Evolutionary conservation across 2,113 vertebrate genomes (phyloP).

Genomic region (Notothenia rossii): DNA sequence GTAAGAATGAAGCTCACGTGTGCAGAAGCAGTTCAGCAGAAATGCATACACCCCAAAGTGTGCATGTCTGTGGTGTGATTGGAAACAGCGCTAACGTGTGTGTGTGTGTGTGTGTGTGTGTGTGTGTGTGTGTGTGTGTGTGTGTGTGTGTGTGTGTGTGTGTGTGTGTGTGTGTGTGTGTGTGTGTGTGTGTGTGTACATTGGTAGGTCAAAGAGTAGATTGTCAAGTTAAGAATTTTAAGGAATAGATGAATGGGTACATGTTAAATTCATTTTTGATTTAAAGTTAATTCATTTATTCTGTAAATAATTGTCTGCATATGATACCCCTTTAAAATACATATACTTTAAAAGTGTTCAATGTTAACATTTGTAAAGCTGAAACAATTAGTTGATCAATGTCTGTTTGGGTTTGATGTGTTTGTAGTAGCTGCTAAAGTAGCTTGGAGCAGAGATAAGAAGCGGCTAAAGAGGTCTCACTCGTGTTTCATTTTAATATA

Average conservation of each 20-base stretch:
- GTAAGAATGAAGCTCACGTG: slow-evolving; percentile 79
- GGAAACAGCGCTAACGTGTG: slow-evolving; percentile 9
- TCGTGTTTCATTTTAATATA: background rate
- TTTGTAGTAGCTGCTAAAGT: background rate
- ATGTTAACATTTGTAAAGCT: background rate
- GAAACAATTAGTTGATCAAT: background rate
- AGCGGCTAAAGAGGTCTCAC: background rate
- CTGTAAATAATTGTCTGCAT: background rate
- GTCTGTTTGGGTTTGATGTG: too few species aligned
- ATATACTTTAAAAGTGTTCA: background rate
- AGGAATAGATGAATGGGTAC: too few species aligned
- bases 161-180: too few species aligned
- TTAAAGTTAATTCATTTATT: too few species aligned
- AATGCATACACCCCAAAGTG: slow-evolving; percentile 58
- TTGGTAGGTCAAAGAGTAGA: background rate
- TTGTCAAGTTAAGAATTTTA: background rate
- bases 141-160: background rate
- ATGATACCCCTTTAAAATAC: background rate
- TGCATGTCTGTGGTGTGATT: slow-evolving; percentile 61
- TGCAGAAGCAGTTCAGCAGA: slow-evolving; percentile 70
- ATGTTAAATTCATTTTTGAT: too few species aligned
- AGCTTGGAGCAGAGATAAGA: background rate
- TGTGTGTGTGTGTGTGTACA: too few species aligned
- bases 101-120: background rate
- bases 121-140: background rate